A percentile compares a stretch with the other conserved stretches of the same genome.
phyloP scores from a whole-genome alignment of 2,113 vertebrate genomes.

The Ia io region DNA sequence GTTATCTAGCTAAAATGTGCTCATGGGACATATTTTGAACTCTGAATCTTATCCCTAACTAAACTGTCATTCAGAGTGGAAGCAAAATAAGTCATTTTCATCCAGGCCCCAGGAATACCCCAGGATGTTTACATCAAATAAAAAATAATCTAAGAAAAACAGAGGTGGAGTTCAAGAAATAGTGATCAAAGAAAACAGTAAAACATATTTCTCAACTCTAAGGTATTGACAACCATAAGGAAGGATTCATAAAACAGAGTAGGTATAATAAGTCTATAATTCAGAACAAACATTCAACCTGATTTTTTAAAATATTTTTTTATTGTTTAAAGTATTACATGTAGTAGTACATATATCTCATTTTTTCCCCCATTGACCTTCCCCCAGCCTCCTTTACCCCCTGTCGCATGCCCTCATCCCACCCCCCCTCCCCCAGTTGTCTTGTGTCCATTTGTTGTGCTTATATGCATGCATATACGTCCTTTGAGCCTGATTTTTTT shows the following conservation, averaged over 20 bases:
- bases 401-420: too few relatives aligned
- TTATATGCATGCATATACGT: too few relatives aligned
- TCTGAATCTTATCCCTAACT: constrained; percentile 15
- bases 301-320: not conserved
- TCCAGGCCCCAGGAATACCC: not conserved
- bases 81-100: constrained; percentile 1
- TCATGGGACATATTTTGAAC: not conserved
- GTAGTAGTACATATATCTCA: too few relatives aligned
- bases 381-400: too few relatives aligned
- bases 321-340: too few relatives aligned
- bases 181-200: constrained; percentile 2
- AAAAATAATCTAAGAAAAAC: constrained; percentile 9
- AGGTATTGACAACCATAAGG: not conserved
- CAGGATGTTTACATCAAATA: not conserved
- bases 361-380: too few relatives aligned
- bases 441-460: too few relatives aligned
- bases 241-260: not conserved
- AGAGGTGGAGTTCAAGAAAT: not conserved
- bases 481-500: not conserved
- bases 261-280: not conserved
- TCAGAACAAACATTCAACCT: not conserved
- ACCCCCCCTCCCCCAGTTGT: too few relatives aligned
- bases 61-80: not conserved
- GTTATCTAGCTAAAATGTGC: not conserved
- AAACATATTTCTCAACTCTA: constrained; percentile 40